These are phyloP conservation scores for Ciona savignyi DNA, from an alignment of 23 tunicate genomes.

Conservation along the genomic window DNA sequence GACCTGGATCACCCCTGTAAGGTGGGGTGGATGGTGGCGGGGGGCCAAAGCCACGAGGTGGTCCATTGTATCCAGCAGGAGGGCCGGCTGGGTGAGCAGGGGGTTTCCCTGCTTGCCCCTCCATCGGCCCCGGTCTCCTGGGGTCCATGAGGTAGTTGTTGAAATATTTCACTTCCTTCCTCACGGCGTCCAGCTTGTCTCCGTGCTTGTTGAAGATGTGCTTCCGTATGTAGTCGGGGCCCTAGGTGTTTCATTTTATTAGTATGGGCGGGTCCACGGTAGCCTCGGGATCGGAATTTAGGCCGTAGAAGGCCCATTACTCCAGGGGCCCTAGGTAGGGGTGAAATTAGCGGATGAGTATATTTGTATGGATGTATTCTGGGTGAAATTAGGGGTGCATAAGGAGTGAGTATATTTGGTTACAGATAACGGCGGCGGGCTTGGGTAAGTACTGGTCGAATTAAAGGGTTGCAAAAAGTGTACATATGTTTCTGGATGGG, in stretches of 20 bases:
- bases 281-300: no score
- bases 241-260: constrained; percentile 55
- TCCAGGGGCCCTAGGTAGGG: no score
- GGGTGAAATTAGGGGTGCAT: no score
- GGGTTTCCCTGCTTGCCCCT: constrained; percentile 42
- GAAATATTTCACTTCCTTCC: constrained; percentile 81
- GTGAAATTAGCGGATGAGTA: no score
- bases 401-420: no score
- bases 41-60: constrained; percentile 27
- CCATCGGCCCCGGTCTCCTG: constrained; percentile 86
- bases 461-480: no score
- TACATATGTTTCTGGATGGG: no score
- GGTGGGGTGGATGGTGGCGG: constrained; percentile 59
- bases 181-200: constrained; percentile 91
- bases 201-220: constrained; percentile 96
- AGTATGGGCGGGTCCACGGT: constrained; percentile 77
- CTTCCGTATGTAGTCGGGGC: constrained; percentile 95
- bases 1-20: constrained; percentile 77
- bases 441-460: no score
- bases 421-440: no score
- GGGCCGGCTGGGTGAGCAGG: constrained; percentile 20
- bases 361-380: no score
- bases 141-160: constrained; percentile 97
- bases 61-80: constrained; percentile 14
- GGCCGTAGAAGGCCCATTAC: no score